Evolutionary conservation across 2,888 invertebrate species (phyloP), one percentile per base, ranked within the genome.

Genomic region (Seira sanloemensis): DNA sequence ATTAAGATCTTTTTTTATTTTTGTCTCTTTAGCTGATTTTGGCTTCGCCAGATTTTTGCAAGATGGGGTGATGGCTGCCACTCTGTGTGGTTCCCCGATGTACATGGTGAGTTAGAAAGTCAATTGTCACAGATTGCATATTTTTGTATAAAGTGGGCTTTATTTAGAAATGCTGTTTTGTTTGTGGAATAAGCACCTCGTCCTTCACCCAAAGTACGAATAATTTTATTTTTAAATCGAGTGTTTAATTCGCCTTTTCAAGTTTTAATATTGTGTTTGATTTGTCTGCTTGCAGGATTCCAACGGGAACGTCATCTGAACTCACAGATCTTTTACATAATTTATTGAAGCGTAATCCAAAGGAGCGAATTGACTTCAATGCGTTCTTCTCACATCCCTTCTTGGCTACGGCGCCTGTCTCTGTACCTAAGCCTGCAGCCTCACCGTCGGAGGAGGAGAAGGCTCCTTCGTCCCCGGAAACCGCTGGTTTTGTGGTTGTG

Each of bases 31-130:
- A 96, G 98, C 98, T 91, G 99, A 99, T 93, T 99, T 99, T 93
- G 99, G 99, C 73, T 99, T 99, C 93, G 99, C 99, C 76, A 94
- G 99, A 91, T 99, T 99, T 92, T 93, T 99, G 68, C 96, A 97
- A 92, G 99, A 99, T 91, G 99, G 99, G 87, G 98, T 98, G 78
- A 99, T 99, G 99, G 99, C 99, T 78, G 99, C 98, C 86, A 99
- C 99, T 37, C 93, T 99, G 62, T 99, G 99, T 92, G 99, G 99
- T 68, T 99, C 99, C 69, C 99, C 99, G 16, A 99, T 99, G 99
- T 99, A 99, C 91, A 99, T 99, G 99, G 97, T 97, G 92, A 93
- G 90, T 54, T 58, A 2, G n/a, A 50, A 50, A 50, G 12, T 37
- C n/a, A 69, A 37, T 37, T 37, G 37, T 37, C 37, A 7, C n/a